Percentiles rank a stretch among this genome's conserved stretches.
Conservation (phyloP, 2,888 invertebrate species). For the Zootermopsis nevadensis region DNA sequence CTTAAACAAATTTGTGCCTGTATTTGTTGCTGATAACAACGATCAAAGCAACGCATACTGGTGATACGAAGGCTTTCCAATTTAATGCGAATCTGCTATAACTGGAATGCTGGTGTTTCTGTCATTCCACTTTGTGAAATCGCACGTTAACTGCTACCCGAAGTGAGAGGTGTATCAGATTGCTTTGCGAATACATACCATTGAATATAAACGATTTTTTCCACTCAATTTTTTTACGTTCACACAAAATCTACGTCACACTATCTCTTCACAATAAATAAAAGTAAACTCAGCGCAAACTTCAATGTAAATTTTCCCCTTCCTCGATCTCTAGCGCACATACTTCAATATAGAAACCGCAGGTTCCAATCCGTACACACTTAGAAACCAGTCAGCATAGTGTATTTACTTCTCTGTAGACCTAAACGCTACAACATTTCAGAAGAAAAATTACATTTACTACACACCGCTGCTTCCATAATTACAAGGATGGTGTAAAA, state of each 20-base stretch:
- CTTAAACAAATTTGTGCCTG: too few relatives aligned
- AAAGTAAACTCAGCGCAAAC: not conserved
- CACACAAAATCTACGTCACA: conserved; percentile 1
- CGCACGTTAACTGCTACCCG: conserved; percentile 7
- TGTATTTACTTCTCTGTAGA: too few relatives aligned
- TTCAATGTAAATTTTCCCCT: not conserved
- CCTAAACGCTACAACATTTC: too few relatives aligned
- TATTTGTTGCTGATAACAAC: too few relatives aligned
- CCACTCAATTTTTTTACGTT: not conserved
- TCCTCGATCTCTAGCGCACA: not conserved
- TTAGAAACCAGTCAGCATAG: too few relatives aligned
- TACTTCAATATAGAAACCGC: not conserved
- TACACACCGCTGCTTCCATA: too few relatives aligned
- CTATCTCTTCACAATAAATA: not conserved
- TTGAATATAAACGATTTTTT: not conserved
- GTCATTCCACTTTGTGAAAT: not conserved
- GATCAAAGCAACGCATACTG: not conserved
- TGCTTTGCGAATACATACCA: not conserved
- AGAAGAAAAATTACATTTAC: too few relatives aligned
- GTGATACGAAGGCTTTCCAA: not conserved
- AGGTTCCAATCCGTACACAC: too few relatives aligned
- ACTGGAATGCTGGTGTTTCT: not conserved
- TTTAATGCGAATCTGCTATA: not conserved
- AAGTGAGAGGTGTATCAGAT: conserved; percentile 3
- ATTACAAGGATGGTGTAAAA: too few relatives aligned